phyloP scores from a whole-genome alignment of 2,113 vertebrate species.

The Apaloderma vittatum region DNA sequence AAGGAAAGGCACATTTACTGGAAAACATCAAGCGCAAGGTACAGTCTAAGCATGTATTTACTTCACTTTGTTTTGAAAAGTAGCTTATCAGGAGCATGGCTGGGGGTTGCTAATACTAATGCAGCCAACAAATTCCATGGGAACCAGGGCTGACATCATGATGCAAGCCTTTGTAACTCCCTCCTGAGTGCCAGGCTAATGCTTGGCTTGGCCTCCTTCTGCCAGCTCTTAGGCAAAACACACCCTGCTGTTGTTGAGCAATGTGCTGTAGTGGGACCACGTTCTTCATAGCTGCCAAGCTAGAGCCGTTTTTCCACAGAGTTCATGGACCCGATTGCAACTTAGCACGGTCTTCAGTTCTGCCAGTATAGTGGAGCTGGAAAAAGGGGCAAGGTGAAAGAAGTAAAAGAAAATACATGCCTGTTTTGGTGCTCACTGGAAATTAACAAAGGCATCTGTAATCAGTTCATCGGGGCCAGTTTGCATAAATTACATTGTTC shows the following conservation, averaged over 20 bases:
- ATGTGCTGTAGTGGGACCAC: accelerated
- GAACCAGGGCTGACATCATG: not conserved
- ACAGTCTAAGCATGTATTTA: not conserved
- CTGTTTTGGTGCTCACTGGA: not conserved
- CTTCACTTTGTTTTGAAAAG: not conserved
- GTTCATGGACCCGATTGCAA: not conserved
- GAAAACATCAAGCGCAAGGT: conserved; percentile 82
- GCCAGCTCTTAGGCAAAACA: not conserved
- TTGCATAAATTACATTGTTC: not conserved
- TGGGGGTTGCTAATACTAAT: not conserved
- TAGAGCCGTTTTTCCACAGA: not conserved
- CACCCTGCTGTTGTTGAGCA: not conserved
- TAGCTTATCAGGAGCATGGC: not conserved
- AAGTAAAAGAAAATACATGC: not conserved
- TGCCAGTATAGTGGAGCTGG: not conserved
- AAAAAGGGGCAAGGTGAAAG: not conserved
- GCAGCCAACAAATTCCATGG: not conserved
- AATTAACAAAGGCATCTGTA: not conserved
- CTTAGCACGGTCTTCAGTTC: not conserved
- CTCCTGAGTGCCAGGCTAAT: not conserved
- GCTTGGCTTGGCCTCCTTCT: not conserved
- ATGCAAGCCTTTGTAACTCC: not conserved
- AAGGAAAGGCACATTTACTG: conserved; percentile 68
- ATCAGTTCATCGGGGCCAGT: not conserved
- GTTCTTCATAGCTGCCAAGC: not conserved